A percentile compares a stretch with the other conserved stretches of the same genome.
Evolutionary conservation across 2,888 invertebrate genomes (phyloP).

Genomic region (Meloe dianella): DNA sequence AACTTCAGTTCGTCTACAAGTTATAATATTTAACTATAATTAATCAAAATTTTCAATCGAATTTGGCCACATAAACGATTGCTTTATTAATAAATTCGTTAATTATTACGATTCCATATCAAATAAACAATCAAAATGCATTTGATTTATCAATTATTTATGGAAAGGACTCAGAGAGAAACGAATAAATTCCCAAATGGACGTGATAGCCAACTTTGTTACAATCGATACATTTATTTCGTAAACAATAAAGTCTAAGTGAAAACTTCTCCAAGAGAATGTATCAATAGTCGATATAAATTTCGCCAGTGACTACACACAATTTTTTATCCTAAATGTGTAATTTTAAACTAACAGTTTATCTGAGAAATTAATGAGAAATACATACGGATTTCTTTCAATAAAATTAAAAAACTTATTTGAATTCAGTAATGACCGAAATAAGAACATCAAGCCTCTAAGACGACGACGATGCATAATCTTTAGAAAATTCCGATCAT

Average conservation of each 20-base stretch:
- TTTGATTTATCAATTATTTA: conserved; percentile 3
- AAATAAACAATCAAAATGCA: neutral
- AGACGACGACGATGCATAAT: no score
- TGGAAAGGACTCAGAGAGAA: neutral
- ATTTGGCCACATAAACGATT: neutral
- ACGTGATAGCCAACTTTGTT: neutral
- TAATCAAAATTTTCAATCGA: conserved; percentile 1
- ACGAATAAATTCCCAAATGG: neutral
- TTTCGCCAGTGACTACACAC: neutral
- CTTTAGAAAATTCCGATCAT: no score
- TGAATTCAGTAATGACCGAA: no score
- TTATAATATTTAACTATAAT: conserved; percentile 22
- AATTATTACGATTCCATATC: neutral
- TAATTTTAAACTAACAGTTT: no score
- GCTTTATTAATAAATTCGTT: neutral
- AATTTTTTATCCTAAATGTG: no score
- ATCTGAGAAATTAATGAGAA: no score
- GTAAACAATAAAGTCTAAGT: neutral
- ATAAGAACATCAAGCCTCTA: no score
- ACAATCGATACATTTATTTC: neutral
- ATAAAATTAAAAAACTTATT: no score
- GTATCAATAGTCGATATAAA: neutral
- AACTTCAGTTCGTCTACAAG: conserved; percentile 19
- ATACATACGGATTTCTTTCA: no score
- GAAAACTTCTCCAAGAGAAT: neutral